Base-by-base conservation (phyloP, 2,797 vertebrate species). In the Acrossocheilus fasciatus region DNA sequence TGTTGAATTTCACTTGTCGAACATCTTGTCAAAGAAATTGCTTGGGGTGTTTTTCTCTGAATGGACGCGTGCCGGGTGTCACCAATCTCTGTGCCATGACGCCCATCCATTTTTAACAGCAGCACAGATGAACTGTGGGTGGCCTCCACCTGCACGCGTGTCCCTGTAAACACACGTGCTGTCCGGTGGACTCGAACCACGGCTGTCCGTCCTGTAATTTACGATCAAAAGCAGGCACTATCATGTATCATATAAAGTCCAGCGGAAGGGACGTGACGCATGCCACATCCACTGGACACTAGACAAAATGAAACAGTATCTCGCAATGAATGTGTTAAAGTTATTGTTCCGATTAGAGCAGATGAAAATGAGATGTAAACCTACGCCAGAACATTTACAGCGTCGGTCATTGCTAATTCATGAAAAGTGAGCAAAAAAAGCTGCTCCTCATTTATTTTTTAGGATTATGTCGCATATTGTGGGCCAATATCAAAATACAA, bases 41-140 rank as follows among this genome's bases (percentile, higher is more conserved):
- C 93, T 91, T 9, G 83, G 79, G 93, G 93, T 94, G 39, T 81
- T 88, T 92, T 89, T 92, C 91, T 94, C 86, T 82, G 39, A 87
- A 92, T 82, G 87, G 93, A 92, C 92, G 91, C 85, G 94, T 95
- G 95, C 93, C 0, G 90, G 87, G 88, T 91, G 93, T 93, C 93
- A 95, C 87, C 20, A 90, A 94, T 93, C 93, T 91, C 59, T 83
- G 41, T 41, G 89, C 75, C 66, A 89, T 70, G 93, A 95, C 89
- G 95, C 95, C 94, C 94, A 95, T 95, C 91, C 92, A 96, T 96
- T 94, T 96, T 96, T 96, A 96, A 95, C 86, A 91, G 87, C 9
- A 85, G 90, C 81, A 86, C 92, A 93, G 92, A 91, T 91, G 93
- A 94, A 91, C 93, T 92, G 91, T 93, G 91, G 81, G 91, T 92